Evolutionary conservation across 2,888 invertebrate species (phyloP), one percentile per base, ranked within the genome.

Genomic region (Patella pellucida): DNA sequence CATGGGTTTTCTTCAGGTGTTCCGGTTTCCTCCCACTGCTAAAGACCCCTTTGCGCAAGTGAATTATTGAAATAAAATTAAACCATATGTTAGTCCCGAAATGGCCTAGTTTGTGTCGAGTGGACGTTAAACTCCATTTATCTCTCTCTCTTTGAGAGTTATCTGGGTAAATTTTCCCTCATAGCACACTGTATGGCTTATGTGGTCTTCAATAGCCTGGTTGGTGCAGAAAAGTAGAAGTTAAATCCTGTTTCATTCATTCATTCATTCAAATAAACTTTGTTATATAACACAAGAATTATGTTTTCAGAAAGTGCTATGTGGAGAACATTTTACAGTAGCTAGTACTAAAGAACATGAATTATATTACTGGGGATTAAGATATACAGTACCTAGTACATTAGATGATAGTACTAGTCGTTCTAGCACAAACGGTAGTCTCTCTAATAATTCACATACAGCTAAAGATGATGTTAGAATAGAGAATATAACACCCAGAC

Each of bases 351-450:
- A 93, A 67, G 93, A 94, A 80, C 94, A 94, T 87, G 93, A 94
- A 41, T 90, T 95, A 12, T 93, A 94, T 81, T 93, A 94, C 85
- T 95, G 95, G 94, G 95, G 95, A 1, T 79, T 88, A 31, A 79
- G 88, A 15, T 87, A 85, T 77, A 87, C 84, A 68, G 75, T 81
- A 11, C 75, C 82, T 4, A 75, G 74, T 7, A 52, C 76, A 1
- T 74, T 62, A 16, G 62, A 71, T 15, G 83, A 85, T 23, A 83
- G 84, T 72, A 82, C 82, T 41, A 84, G 84, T 69, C 78, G 80
- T 31, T 82, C 84, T 14, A 85, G 85, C 74, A 79, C 78, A 19
- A 82, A 79, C 50, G 83, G 79, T 41, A 77, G 73, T 52, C 68
- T 27, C 52, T 70, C 74, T 31, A 72, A 62, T 31, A 68, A 69